Conservation (phyloP, 2,888 invertebrate genomes). For the Macaria liturata region DNA sequence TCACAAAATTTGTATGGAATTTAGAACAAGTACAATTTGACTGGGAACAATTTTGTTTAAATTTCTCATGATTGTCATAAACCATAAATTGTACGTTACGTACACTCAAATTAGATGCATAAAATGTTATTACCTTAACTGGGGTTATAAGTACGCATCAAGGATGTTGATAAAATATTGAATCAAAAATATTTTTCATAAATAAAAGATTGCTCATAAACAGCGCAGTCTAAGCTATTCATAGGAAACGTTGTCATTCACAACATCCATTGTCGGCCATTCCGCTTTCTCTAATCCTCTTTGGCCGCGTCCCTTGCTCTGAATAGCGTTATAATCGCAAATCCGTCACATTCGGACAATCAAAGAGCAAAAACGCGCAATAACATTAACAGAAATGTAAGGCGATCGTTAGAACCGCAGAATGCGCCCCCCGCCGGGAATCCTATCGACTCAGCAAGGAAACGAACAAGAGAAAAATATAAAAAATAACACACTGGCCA, state of each 20-base stretch:
- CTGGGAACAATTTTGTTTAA: constrained; percentile 33
- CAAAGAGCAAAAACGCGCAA: constrained; percentile 65
- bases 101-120: too few relatives aligned
- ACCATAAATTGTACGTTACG: too few relatives aligned
- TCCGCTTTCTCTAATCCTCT: constrained; percentile 56
- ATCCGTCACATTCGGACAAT: constrained; percentile 77
- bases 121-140: too few relatives aligned
- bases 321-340: constrained; percentile 64
- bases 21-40: constrained; percentile 19
- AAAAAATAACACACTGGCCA: constrained; percentile 62
- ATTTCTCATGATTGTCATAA: constrained; percentile 32
- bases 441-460: constrained; percentile 67
- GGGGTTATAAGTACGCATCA: too few relatives aligned
- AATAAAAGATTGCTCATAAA: constrained; percentile 31
- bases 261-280: constrained; percentile 42
- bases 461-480: constrained; percentile 54
- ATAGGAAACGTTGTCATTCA: constrained; percentile 41
- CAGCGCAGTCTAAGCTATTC: constrained; percentile 29
- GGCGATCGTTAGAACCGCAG: constrained; percentile 68
- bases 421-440: constrained; percentile 72
- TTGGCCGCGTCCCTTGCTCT: constrained; percentile 52
- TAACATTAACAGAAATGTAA: constrained; percentile 61
- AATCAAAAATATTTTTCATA: constrained; percentile 6
- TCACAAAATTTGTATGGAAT: constrained; percentile 14
- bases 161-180: background rate